A percentile compares a stretch with the other conserved stretches of the same genome.
phyloP scores from a whole-genome alignment of 2,113 vertebrate species.

The Poeciliopsis occidentalis region DNA sequence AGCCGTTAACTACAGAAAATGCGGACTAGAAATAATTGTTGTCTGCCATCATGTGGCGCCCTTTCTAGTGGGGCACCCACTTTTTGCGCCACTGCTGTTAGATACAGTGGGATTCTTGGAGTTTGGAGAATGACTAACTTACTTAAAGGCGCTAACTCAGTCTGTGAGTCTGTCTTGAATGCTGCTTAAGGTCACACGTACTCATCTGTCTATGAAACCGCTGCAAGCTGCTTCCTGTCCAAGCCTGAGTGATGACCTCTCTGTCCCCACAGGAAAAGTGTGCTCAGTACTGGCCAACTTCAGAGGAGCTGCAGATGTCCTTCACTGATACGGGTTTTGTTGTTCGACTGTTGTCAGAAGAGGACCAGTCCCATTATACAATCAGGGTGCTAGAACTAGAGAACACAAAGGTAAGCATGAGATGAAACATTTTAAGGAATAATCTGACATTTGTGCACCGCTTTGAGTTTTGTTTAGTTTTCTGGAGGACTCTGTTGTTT shows the following conservation, averaged over 20 bases:
- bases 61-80: too few relatives aligned
- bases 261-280: conserved; percentile 89
- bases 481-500: too few relatives aligned
- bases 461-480: too few relatives aligned
- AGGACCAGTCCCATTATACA: conserved; percentile 92
- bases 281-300: conserved; percentile 96
- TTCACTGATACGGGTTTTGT: conserved; percentile 92
- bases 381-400: conserved; percentile 90
- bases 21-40: too few relatives aligned
- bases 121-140: too few relatives aligned
- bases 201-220: neutral
- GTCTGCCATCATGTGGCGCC: too few relatives aligned
- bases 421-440: too few relatives aligned
- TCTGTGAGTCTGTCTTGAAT: neutral
- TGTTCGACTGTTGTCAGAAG: conserved; percentile 91
- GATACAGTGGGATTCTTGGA: too few relatives aligned
- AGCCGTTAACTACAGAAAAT: too few relatives aligned
- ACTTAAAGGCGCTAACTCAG: neutral
- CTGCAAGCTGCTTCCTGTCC: neutral
- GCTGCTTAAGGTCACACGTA: neutral
- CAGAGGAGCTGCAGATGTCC: conserved; percentile 86
- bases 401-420: conserved; percentile 86
- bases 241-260: conserved; percentile 4
- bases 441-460: too few relatives aligned
- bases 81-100: too few relatives aligned